Percentiles rank a stretch among this genome's conserved stretches.
These are phyloP conservation scores for Cercopithecus mona DNA, from an alignment of 2,113 vertebrate species.

Conservation along the genomic window DNA sequence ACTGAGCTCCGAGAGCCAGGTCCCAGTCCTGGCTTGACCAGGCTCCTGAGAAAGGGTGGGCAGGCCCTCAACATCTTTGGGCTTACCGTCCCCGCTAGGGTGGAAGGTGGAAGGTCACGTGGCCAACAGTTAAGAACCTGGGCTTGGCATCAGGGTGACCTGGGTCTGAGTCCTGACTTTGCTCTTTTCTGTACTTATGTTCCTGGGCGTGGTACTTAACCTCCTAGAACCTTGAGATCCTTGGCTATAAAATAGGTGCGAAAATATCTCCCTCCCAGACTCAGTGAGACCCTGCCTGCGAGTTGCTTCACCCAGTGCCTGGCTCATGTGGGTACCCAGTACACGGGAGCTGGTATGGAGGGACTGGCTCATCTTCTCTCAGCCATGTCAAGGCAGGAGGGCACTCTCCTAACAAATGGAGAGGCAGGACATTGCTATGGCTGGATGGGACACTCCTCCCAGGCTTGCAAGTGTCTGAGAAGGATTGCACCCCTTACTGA, in stretches of 20 bases:
- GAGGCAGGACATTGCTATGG: accelerated
- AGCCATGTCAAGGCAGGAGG: not conserved
- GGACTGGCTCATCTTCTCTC: no score
- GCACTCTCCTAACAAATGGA: not conserved
- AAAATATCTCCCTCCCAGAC: not conserved
- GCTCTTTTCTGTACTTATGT: not conserved
- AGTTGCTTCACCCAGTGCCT: not conserved
- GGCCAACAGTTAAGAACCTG: not conserved
- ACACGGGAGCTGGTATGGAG: not conserved
- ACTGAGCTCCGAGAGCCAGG: not conserved
- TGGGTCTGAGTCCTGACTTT: not conserved
- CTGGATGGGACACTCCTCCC: not conserved
- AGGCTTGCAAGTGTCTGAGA: not conserved
- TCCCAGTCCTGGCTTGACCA: not conserved
- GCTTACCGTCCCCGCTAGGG: not conserved
- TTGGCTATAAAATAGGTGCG: not conserved
- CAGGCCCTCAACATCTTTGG: not conserved
- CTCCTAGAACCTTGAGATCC: not conserved
- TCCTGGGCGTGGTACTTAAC: not conserved
- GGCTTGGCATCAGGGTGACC: not conserved
- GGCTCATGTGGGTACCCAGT: not conserved
- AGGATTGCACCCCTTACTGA: not conserved
- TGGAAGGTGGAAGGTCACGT: not conserved
- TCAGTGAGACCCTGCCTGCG: not conserved
- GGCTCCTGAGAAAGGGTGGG: not conserved